phyloP scores from a whole-genome alignment of 2,797 vertebrate genomes.

The Semaprochilodus insignis region DNA sequence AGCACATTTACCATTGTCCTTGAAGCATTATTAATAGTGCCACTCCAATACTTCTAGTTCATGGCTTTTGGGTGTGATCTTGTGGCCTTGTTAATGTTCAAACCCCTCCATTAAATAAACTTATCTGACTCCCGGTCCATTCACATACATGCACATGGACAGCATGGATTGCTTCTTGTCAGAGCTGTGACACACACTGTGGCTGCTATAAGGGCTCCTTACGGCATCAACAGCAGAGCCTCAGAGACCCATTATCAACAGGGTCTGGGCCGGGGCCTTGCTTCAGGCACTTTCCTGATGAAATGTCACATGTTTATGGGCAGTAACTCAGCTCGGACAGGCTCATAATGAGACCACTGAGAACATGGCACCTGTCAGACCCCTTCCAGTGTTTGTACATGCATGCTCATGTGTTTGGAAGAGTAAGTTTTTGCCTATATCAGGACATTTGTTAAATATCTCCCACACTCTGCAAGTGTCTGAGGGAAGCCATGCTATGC shows the following conservation, averaged over 20 bases:
- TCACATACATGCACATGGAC: neutral
- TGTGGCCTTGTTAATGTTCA: neutral
- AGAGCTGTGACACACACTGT: constrained; percentile 13
- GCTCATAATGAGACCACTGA: constrained; percentile 50
- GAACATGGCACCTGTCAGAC: constrained; percentile 39
- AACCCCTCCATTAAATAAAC: neutral
- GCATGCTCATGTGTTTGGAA: constrained; percentile 34
- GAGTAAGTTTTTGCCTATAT: constrained; percentile 24
- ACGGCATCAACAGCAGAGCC: constrained; percentile 39
- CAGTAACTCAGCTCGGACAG: constrained; percentile 50
- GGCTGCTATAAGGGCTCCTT: constrained; percentile 28
- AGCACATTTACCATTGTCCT: neutral
- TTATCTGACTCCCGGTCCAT: neutral
- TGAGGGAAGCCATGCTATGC: neutral
- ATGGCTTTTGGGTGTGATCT: neutral
- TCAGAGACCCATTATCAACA: constrained; percentile 51
- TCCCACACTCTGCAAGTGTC: constrained; percentile 6
- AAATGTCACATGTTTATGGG: constrained; percentile 55
- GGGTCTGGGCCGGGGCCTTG: constrained; percentile 19
- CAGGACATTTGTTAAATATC: constrained; percentile 25
- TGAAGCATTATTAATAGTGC: neutral
- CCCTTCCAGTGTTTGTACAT: constrained; percentile 16
- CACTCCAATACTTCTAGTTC: neutral
- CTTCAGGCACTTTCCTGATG: constrained; percentile 50
- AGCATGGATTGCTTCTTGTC: constrained; percentile 35